Percentiles rank a stretch among this genome's conserved stretches.
Conservation (phyloP, 2,113 vertebrate genomes). For the Chamaea fasciata region DNA sequence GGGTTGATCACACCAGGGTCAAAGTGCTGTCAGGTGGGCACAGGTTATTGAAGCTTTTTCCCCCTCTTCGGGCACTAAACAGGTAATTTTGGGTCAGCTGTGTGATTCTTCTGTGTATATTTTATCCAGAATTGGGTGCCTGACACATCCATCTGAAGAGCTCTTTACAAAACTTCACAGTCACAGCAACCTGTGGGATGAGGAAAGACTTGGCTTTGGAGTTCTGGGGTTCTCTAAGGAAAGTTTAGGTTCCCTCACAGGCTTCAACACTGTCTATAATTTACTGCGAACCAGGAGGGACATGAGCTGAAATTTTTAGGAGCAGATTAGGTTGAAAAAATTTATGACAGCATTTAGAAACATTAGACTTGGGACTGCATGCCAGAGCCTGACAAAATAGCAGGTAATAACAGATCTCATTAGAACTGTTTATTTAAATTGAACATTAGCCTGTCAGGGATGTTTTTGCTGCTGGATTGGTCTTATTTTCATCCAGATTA, state of each 20-base stretch:
- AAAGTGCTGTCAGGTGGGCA: background rate
- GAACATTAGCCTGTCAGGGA: constrained; percentile 69
- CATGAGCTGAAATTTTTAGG: constrained; percentile 56
- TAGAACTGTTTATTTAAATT: constrained; percentile 74
- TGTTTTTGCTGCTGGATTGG: constrained; percentile 54
- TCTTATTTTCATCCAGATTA: constrained; percentile 41
- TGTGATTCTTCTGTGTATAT: background rate
- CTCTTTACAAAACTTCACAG: background rate
- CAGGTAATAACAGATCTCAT: constrained; percentile 74
- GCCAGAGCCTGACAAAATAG: constrained; percentile 65
- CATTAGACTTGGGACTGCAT: constrained; percentile 49
- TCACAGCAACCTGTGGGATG: background rate
- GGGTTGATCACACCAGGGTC: rapidly evolving
- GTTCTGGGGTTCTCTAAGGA: background rate
- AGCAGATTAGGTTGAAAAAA: constrained; percentile 65
- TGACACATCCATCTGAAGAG: background rate
- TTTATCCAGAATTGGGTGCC: background rate
- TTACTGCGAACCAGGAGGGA: constrained; percentile 44
- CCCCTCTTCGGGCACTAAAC: background rate
- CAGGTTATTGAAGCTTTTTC: background rate
- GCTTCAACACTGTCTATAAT: background rate
- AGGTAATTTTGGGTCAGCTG: background rate
- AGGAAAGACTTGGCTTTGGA: background rate
- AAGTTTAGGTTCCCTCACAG: constrained; percentile 22
- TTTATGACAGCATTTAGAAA: constrained; percentile 69